These are phyloP conservation scores for Ceratina calcarata DNA, from an alignment of 1,140 invertebrate genomes.

Conservation along the genomic window DNA sequence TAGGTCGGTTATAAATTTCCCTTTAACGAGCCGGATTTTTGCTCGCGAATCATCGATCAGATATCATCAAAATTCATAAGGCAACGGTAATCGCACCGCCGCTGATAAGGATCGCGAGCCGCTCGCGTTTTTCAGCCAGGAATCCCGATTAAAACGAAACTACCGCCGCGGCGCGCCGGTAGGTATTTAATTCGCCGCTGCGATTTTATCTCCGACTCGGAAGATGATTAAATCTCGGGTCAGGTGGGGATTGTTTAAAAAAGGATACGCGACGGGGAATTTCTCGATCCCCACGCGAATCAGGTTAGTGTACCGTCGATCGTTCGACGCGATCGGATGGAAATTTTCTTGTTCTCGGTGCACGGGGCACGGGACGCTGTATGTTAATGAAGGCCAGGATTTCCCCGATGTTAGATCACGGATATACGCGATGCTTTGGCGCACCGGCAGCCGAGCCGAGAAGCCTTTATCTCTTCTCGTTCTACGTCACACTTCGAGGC, in stretches of 20 bases:
- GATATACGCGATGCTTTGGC: conserved; percentile 15
- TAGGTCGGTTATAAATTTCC: conserved; percentile 56
- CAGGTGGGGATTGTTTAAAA: not conserved
- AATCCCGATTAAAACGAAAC: conserved; percentile 38
- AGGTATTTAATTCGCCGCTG: conserved; percentile 39
- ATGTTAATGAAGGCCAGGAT: conserved; percentile 56
- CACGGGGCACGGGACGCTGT: not conserved
- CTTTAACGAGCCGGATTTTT: conserved; percentile 42
- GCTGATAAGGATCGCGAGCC: conserved; percentile 35
- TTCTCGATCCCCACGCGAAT: conserved; percentile 34
- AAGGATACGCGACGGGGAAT: not conserved
- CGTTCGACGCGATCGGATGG: conserved; percentile 40
- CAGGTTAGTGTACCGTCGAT: conserved; percentile 56
- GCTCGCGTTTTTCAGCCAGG: conserved; percentile 10
- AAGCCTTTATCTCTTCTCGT: conserved; percentile 45
- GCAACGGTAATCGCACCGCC: conserved; percentile 26
- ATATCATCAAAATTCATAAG: conserved; percentile 47
- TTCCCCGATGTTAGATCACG: conserved; percentile 39
- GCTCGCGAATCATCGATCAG: conserved; percentile 39
- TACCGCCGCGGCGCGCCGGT: not conserved
- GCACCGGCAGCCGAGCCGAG: conserved; percentile 22
- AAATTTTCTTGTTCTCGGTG: conserved; percentile 33
- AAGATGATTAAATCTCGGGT: conserved; percentile 7
- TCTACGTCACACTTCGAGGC: conserved; percentile 49
- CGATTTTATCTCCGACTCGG: conserved; percentile 26